Base-by-base conservation (phyloP, 2,888 invertebrate species). In the Idaea biselata region DNA sequence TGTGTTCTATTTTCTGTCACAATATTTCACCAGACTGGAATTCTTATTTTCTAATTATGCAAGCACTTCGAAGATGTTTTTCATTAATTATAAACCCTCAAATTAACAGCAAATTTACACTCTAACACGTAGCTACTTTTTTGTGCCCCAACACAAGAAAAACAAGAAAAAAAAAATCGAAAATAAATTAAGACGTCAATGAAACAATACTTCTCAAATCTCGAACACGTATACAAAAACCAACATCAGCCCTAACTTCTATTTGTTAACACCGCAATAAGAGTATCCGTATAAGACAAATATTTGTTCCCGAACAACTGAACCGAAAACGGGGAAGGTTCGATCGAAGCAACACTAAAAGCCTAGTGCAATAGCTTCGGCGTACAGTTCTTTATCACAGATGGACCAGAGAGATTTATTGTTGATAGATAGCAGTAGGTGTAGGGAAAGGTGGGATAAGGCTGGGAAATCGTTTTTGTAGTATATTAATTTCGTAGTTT, bases 231-330 rank as follows among this genome's bases (percentile, higher is more conserved):
- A 74, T 68, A 69, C 66, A 72, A 72, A 56, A 74, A 75, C 74
- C 73, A 79, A 75, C 78, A 76, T 33, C 16, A 31, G 62, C 63
- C 65, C 66, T 64, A 67, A 67, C 68, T 63, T 71, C 71, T 87
- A 77, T 88, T 88, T 87, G 84, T 83, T 82, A 84, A 83, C 85
- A 83, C 74, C 78, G 87, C 84, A 88, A 87, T 88, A 88, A 88
- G 81, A 84, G 86, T 81, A 81, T 79, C 81, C 76, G 76, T 73
- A 80, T 79, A 81, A 83, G 75, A 84, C 81, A 87, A 89, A 89
- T 88, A 89, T 90, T 90, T 86, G 83, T 80, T 72, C 68, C 44
- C 74, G 71, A 75, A 77, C 80, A 75, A 79, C 73, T 72, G 75
- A 66, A 70, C 72, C 75, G 76, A 76, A 73, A 76, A 77, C 72